Percentiles rank a stretch among this genome's conserved stretches.
These are phyloP conservation scores for Molanna angustata DNA, from an alignment of 2,888 invertebrate genomes.

Conservation along the genomic window DNA sequence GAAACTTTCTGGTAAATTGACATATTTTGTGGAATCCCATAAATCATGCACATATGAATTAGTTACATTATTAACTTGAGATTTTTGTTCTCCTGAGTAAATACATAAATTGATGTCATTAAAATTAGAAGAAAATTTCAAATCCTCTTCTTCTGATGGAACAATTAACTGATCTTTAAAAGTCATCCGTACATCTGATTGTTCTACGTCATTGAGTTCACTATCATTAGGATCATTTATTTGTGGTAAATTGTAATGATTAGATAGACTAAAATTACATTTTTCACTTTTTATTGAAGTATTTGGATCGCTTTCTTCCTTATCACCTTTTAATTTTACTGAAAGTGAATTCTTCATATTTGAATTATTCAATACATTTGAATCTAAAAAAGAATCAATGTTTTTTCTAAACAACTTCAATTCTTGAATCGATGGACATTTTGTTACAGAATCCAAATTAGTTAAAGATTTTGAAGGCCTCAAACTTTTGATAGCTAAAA, in stretches of 20 bases:
- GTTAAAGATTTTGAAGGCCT: slow-evolving; percentile 24
- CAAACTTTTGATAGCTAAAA: slow-evolving; percentile 22
- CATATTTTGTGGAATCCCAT: slow-evolving; percentile 21
- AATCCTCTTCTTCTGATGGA: slow-evolving; percentile 44
- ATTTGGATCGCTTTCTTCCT: not conserved
- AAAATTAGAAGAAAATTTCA: slow-evolving; percentile 56
- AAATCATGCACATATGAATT: not conserved
- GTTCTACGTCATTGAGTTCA: no score
- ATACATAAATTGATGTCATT: slow-evolving; percentile 39
- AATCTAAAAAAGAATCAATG: slow-evolving; percentile 31
- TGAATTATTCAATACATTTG: no score
- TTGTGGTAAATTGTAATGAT: slow-evolving; percentile 10
- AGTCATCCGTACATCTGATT: not conserved
- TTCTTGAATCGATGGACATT: slow-evolving; percentile 18
- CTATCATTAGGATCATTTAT: slow-evolving; percentile 4
- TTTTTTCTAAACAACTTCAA: slow-evolving; percentile 21
- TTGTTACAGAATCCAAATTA: slow-evolving; percentile 17
- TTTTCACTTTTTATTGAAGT: not conserved
- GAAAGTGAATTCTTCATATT: no score
- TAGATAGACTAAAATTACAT: slow-evolving; percentile 14
- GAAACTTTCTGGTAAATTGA: slow-evolving; percentile 14
- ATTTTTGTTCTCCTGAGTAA: slow-evolving; percentile 7
- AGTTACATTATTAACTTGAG: not conserved
- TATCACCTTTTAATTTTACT: no score
- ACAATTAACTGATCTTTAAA: slow-evolving; percentile 5